These are phyloP conservation scores for Heteromormyrus szaboi DNA, from an alignment of 2,797 vertebrate species.

Conservation along the genomic window DNA sequence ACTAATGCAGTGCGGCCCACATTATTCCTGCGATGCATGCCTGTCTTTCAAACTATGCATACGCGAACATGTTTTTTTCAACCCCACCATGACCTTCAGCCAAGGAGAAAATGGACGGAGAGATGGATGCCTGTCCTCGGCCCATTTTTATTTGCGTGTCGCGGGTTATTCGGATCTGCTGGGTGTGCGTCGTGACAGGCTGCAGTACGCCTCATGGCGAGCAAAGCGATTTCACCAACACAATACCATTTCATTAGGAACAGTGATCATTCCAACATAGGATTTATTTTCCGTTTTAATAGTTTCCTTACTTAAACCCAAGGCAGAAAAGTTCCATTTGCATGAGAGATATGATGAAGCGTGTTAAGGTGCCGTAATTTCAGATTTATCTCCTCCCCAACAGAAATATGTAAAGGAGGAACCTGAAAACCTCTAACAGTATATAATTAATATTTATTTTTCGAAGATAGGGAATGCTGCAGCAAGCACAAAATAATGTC, in stretches of 20 bases:
- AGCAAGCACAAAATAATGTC: conserved; percentile 20
- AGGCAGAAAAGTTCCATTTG: background rate
- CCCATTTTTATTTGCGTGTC: background rate
- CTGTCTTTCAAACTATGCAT: background rate
- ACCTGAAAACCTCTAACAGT: background rate
- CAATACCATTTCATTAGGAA: background rate
- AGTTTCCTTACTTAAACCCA: background rate
- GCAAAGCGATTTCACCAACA: background rate
- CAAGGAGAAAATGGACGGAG: background rate
- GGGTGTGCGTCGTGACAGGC: background rate
- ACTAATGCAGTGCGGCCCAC: background rate
- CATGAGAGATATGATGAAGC: background rate
- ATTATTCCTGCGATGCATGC: background rate
- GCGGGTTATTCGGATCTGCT: background rate
- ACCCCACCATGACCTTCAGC: background rate
- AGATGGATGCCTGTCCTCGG: background rate
- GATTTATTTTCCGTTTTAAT: background rate
- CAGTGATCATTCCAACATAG: background rate
- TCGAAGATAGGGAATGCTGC: conserved; percentile 21
- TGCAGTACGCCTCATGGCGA: too few species aligned
- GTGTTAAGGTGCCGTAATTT: background rate
- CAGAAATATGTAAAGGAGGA: background rate
- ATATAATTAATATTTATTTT: conserved; percentile 42
- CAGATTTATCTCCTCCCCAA: background rate
- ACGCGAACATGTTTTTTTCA: background rate